Base-by-base conservation (phyloP, 2,888 invertebrate genomes). In the Volucella bombylans region DNA sequence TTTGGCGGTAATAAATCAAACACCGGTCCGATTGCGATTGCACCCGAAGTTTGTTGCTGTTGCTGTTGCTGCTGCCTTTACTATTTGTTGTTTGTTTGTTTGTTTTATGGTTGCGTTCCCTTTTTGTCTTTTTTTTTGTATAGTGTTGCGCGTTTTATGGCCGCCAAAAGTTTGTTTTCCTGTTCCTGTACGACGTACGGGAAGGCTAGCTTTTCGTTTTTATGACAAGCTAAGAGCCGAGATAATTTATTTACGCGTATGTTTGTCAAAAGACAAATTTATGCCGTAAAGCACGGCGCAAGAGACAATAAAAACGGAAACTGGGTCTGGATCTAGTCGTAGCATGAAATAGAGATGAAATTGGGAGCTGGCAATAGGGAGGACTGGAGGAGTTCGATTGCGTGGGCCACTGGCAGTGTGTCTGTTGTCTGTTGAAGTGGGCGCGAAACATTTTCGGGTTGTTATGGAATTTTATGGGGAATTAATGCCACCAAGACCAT, bases 381-480 rank as follows among this genome's bases (percentile, higher is more conserved):
- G 31, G 14, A 52, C 18, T 41, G 45, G 45, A 11, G 8, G 49
- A 39, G 47, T 55, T 23, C n/a, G 15, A 41, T 31, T 69, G 83
- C 79, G 83, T 79, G 83, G 79, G 83, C 52, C 54, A 64, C 14
- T 59, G 15, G 50, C 67, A 62, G 38, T 31, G 4, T 57, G 49
- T n/a, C 14, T 39, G 41, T 41, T 12, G 14, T 68, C 64, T 61
- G 71, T 65, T 47, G 23, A 47, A 78, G 83, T 85, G 80, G 83
- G 80, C 80, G 85, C 80, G 52, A 85, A 80, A 80, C 79, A 79
- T 68, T 69, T 77, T 59, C 15, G 52, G 41, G 18, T 55, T 74
- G 72, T 78, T 78, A 73, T 79, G 71, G 50, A 68, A 77, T 76
- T 85, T 85, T 77, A 81, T 85, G 71, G 80, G 76, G 64, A 72